Base-by-base conservation (phyloP, 2,113 vertebrate genomes). In the Corythaixoides concolor region DNA sequence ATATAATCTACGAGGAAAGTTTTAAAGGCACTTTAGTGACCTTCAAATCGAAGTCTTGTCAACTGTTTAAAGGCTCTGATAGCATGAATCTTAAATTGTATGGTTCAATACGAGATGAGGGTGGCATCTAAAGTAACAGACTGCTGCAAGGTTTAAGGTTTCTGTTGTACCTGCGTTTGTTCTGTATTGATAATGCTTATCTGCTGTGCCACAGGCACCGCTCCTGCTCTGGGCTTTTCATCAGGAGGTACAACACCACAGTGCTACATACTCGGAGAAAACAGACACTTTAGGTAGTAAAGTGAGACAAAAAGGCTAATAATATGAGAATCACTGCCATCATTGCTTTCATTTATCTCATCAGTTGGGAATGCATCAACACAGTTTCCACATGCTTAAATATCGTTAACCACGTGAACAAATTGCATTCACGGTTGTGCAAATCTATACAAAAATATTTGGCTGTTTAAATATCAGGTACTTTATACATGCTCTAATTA, bases 351-450 rank as follows among this genome's bases (percentile, higher is more conserved):
- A 41, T 30, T 64, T 60, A 50, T 21, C 55, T 52, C 24, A 35
- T 27, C 47, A 13, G 66, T 60, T 89, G 32, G n/a, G 35, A 70
- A 75, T 3, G 12, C 52, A 60, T 17, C 45, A 50, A 35, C 32
- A 52, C 9, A 33, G 62, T 23, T 64, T 14, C 56, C 45, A 68
- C 10, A 11, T 18, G 52, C n/a, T 52, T 50, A 82, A 74, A 47
- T 33, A 39, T 0, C 2, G n/a, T 19, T 59, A 76, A 55, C 27
- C 20, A 4, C 15, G 23, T 1, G 8, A 64, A 32, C 22, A 62
- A 11, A 62, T 2, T 30, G 27, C 53, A 63, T 85, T 88, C 24
- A 30, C 1, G 1, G 64, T 27, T 77, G 23, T 67, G 41, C 15
- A 90, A 67, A 70, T 17, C 20, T 62, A 28, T 5, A 60, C 9